Evolutionary conservation across 2,888 invertebrate genomes (phyloP).

Genomic region (Cosmia pyralina): DNA sequence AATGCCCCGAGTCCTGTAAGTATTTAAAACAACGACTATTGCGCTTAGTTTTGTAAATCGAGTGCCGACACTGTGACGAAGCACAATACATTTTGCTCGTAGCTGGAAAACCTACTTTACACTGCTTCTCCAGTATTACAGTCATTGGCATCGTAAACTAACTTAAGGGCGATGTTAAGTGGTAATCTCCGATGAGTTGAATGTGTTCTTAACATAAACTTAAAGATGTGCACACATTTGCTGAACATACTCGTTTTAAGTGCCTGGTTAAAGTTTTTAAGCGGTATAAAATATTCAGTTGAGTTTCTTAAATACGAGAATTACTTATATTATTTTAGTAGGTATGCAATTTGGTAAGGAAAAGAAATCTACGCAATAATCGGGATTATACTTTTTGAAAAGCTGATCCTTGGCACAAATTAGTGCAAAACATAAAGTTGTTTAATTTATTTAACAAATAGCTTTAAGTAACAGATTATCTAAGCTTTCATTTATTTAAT

Average conservation of each 20-base stretch:
- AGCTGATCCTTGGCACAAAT: neutral
- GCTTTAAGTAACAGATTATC: no score
- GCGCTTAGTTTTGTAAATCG: constrained; percentile 40
- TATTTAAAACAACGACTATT: constrained; percentile 51
- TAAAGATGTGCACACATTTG: constrained; percentile 65
- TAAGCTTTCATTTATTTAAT: no score
- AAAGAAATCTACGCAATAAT: neutral
- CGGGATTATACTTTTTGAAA: no score
- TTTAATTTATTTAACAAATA: neutral
- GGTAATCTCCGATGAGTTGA: constrained; percentile 57
- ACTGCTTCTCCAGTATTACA: constrained; percentile 44
- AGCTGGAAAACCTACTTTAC: constrained; percentile 48
- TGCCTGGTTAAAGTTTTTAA: neutral
- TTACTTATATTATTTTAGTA: neutral
- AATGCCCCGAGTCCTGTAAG: constrained; percentile 17
- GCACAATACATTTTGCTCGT: constrained; percentile 44
- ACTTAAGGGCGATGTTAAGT: constrained; percentile 65
- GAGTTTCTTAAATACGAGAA: neutral
- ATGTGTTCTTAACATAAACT: constrained; percentile 64
- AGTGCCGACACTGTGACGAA: constrained; percentile 37
- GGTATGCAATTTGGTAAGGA: neutral
- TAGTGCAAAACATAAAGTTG: neutral
- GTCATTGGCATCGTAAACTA: constrained; percentile 66
- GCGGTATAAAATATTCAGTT: neutral
- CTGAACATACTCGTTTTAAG: constrained; percentile 65